Base-by-base conservation (phyloP, 1,140 invertebrate genomes). In the Drosophila bifasciata region DNA sequence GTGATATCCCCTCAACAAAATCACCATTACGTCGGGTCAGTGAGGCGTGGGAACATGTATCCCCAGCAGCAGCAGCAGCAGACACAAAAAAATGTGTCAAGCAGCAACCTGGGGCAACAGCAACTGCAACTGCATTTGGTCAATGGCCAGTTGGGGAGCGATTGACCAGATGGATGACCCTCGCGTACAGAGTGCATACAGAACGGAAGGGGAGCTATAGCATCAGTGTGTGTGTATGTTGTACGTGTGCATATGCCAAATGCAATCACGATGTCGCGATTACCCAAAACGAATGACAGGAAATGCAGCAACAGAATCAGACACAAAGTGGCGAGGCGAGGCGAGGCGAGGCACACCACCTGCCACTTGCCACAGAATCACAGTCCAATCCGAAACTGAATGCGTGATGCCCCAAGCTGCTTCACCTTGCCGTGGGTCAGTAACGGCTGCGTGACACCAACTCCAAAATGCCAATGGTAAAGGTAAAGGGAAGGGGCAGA, bases 341-440 rank as follows among this genome's bases (percentile, higher is more conserved):
- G 23, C 23, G 23, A 25, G 23, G 23, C 23, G 5, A 13, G 32
- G 32, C 9, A 36, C 32, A 11, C 1, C 3, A 21, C n/a, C 19
- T 21, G 21, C 15, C 11, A 36, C 16, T 5, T 6, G 39, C 32
- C 32, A 36, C 11, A 19, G 28, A 40, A 53, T 19, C 51, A 53
- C 41, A 39, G 46, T 36, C 32, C 44, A 23, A 19, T 15, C 32
- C 32, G 4, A 13, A 36, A 13, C 32, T 5, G 32, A 36, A 36
- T 36, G 32, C 32, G 11, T 36, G 32, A 36, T 36, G 13, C 11
- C 41, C 17, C 51, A 64, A 76, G 28, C 44, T 19, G 40, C 43
- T 67, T 49, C 56, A 63, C 53, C 73, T 86, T 88, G 83, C 49
- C 83, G 83, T 64, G 73, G 81, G 81, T 86, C 81, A 86, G 83